Evolutionary conservation across 2,113 vertebrate genomes (phyloP).

Genomic region (Mus musculus): GRCm39 chr2:93842501-93843000

Average conservation of each 20-base stretch:
- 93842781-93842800: constrained; percentile 33
- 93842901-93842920: neutral
- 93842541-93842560: neutral
- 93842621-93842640: neutral
- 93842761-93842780: constrained; percentile 44
- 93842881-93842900: constrained; percentile 33
- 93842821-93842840: constrained; percentile 40
- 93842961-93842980: neutral
- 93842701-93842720: constrained; percentile 58
- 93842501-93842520: neutral
- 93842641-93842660: constrained; percentile 24
- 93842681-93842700: constrained; percentile 42
- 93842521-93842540: neutral
- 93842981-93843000: neutral
- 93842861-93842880: constrained; percentile 43
- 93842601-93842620: neutral
- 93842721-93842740: constrained; percentile 21
- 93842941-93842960: constrained; percentile 21
- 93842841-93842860: constrained; percentile 58
- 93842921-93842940: constrained; percentile 37
- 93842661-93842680: constrained; percentile 17
- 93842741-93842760: neutral
- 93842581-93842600: neutral
- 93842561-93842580: neutral
- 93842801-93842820: constrained; percentile 25